phyloP scores from a whole-genome alignment of 2,888 invertebrate species.

The Dusona sp. region DNA sequence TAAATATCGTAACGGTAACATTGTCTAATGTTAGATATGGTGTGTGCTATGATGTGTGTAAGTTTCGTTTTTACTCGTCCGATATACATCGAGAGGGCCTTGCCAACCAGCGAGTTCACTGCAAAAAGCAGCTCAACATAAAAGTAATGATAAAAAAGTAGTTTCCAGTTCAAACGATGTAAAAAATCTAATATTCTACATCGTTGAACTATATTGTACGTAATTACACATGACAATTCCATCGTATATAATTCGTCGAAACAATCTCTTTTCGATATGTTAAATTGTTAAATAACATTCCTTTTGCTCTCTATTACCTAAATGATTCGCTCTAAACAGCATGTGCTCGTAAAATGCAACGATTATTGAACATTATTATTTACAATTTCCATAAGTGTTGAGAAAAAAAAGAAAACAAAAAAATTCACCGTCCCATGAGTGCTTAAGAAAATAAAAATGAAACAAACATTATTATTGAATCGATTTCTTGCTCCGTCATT shows the following conservation, averaged over 20 bases:
- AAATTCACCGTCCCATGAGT: not conserved
- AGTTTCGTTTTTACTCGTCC: slow-evolving; percentile 50
- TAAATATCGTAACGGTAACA: slow-evolving; percentile 83
- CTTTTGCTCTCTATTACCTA: slow-evolving; percentile 30
- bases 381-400: slow-evolving; percentile 34
- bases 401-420: too few relatives aligned
- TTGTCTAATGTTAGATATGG: slow-evolving; percentile 73
- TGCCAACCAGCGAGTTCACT: slow-evolving; percentile 63
- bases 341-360: slow-evolving; percentile 12
- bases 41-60: slow-evolving; percentile 65
- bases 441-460: not conserved
- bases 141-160: slow-evolving; percentile 18
- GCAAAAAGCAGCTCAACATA: slow-evolving; percentile 58
- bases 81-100: slow-evolving; percentile 72
- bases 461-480: not conserved
- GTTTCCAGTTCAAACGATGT: slow-evolving; percentile 8
- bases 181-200: not conserved
- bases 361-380: slow-evolving; percentile 26
- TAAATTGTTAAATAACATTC: slow-evolving; percentile 42
- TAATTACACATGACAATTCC: slow-evolving; percentile 38
- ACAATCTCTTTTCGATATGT: slow-evolving; percentile 60
- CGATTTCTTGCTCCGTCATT: not conserved
- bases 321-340: slow-evolving; percentile 1
- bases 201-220: not conserved
- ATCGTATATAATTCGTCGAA: slow-evolving; percentile 43